A percentile compares a stretch with the other conserved stretches of the same genome.
Evolutionary conservation across 1,140 invertebrate genomes (phyloP).

Genomic region (Drosophila orosa): DNA sequence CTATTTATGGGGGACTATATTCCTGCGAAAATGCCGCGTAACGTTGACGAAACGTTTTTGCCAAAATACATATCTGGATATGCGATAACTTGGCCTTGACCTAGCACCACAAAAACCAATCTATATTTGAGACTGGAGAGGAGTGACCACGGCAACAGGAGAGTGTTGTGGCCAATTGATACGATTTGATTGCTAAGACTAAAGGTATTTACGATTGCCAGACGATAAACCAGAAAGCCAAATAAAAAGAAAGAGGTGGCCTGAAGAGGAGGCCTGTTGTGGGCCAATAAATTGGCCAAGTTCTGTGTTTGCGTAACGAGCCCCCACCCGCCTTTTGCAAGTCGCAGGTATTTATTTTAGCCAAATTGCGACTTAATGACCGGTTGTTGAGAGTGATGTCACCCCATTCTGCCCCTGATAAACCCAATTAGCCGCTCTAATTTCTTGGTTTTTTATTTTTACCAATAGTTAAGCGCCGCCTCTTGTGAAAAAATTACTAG

Average conservation of each 20-base stretch:
- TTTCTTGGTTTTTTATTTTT: neutral
- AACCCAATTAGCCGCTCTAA: slow-evolving; percentile 19
- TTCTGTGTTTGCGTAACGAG: slow-evolving; percentile 19
- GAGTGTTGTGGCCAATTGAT: slow-evolving; percentile 5
- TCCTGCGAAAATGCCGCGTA: slow-evolving; percentile 17
- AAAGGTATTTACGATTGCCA: slow-evolving; percentile 32
- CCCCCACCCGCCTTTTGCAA: slow-evolving; percentile 31
- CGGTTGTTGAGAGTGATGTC: slow-evolving; percentile 72
- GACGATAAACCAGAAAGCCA: slow-evolving; percentile 26
- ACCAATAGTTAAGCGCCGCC: neutral
- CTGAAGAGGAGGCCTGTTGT: slow-evolving; percentile 34
- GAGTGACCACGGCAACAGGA: slow-evolving; percentile 41
- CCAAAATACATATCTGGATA: slow-evolving; percentile 30
- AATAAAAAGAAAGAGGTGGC: slow-evolving; percentile 4
- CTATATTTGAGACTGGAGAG: neutral
- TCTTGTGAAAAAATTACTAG: slow-evolving; percentile 28
- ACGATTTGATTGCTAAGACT: slow-evolving; percentile 15
- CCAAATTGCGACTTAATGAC: slow-evolving; percentile 71
- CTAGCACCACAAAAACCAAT: slow-evolving; percentile 60
- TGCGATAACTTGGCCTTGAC: slow-evolving; percentile 64
- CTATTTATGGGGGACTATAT: neutral
- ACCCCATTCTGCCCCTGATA: slow-evolving; percentile 43
- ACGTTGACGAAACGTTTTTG: slow-evolving; percentile 51
- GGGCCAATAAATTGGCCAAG: slow-evolving; percentile 34
- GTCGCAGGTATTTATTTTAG: slow-evolving; percentile 69